Evolutionary conservation across 2,113 vertebrate genomes (phyloP).

Genomic region (Cynocephalus volans): DNA sequence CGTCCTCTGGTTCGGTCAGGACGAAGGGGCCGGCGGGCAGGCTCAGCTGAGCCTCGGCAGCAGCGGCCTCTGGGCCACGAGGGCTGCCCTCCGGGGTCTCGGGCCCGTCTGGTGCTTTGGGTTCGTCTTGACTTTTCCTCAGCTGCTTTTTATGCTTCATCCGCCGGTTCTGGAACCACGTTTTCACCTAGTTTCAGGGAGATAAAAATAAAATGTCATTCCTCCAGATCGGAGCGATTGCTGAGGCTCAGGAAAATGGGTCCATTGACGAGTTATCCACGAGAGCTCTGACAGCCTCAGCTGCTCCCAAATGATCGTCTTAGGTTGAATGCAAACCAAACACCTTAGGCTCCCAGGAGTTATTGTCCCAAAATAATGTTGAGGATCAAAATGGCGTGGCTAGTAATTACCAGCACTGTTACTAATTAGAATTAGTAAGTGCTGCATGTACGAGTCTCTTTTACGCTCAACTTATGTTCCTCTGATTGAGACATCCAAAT

Average conservation of each 20-base stretch:
- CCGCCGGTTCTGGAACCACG: slow-evolving; percentile 97
- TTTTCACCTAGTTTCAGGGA: slow-evolving; percentile 92
- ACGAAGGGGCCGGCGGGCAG: slow-evolving; percentile 90
- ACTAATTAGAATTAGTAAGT: neutral
- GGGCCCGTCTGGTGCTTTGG: slow-evolving; percentile 90
- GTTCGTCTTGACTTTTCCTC: slow-evolving; percentile 96
- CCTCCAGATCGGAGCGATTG: neutral
- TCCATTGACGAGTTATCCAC: neutral
- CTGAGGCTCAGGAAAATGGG: neutral
- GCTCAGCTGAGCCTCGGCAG: slow-evolving; percentile 86
- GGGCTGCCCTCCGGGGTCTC: slow-evolving; percentile 91
- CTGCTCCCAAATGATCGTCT: neutral
- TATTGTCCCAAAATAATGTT: neutral
- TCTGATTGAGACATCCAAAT: neutral
- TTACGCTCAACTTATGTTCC: neutral
- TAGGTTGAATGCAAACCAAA: neutral
- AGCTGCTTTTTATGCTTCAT: slow-evolving; percentile 99
- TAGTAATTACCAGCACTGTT: neutral
- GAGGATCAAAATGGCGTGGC: neutral
- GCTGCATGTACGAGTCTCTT: neutral
- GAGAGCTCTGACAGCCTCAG: neutral
- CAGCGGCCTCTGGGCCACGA: slow-evolving; percentile 86
- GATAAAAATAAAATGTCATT: neutral
- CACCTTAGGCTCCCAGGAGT: neutral
- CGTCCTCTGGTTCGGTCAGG: slow-evolving; percentile 94